These are phyloP conservation scores for Globodera rostochiensis DNA, from an alignment of 1,140 invertebrate genomes.

Conservation along the genomic window DNA sequence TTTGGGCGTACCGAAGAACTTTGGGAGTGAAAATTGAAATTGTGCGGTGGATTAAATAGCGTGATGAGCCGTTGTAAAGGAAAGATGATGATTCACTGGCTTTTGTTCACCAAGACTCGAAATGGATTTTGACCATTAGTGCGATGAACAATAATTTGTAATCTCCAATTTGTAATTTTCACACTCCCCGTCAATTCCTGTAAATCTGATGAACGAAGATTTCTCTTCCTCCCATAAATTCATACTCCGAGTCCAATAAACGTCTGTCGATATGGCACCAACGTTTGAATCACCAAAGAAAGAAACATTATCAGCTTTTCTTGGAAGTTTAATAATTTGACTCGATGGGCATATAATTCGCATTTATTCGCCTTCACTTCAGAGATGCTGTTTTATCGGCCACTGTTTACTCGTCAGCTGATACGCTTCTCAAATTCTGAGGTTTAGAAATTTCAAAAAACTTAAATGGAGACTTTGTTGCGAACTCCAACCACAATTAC, in stretches of 20 bases:
- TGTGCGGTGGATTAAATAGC: slow-evolving; percentile 70
- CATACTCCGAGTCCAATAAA: too few relatives aligned
- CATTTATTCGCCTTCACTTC: neutral
- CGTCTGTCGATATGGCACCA: too few relatives aligned
- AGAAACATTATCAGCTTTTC: too few relatives aligned
- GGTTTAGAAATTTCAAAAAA: neutral
- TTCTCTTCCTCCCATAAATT: too few relatives aligned
- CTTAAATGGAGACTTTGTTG: neutral
- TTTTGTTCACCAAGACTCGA: too few relatives aligned
- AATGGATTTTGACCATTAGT: neutral
- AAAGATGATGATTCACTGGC: neutral
- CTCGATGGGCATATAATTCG: too few relatives aligned
- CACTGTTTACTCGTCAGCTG: neutral
- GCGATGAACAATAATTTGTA: neutral
- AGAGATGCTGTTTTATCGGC: neutral
- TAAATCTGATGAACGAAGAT: too few relatives aligned
- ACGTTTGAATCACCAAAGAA: too few relatives aligned
- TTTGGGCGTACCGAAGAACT: slow-evolving; percentile 87
- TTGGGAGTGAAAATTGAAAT: slow-evolving; percentile 30
- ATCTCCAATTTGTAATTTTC: neutral
- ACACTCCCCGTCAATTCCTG: neutral
- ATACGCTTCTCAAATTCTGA: neutral
- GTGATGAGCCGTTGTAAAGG: neutral
- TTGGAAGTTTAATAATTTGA: too few relatives aligned
- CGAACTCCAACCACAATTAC: neutral